These are phyloP conservation scores for Apaloderma vittatum DNA, from an alignment of 2,113 vertebrate species.

Conservation along the genomic window DNA sequence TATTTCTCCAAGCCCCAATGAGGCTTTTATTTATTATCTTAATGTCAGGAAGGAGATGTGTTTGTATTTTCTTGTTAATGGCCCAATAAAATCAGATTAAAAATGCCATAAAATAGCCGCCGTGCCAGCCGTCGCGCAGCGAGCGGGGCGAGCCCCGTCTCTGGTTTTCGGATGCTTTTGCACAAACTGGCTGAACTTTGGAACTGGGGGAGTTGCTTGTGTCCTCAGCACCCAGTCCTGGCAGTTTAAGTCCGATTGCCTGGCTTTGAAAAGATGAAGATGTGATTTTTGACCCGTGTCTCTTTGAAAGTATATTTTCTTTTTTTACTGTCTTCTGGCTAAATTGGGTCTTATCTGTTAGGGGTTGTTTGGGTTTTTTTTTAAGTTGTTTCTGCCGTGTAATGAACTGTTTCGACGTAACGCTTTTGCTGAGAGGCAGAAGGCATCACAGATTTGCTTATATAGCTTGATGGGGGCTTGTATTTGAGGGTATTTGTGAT, in stretches of 20 bases:
- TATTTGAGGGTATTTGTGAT: neutral
- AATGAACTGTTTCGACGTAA: neutral
- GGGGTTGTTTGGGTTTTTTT: neutral
- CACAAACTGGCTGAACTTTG: neutral
- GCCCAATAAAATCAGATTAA: neutral
- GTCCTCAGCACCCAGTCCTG: neutral
- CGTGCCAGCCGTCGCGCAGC: accelerated
- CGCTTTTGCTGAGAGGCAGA: accelerated
- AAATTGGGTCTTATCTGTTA: neutral
- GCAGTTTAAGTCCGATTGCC: neutral
- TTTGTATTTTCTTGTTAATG: neutral
- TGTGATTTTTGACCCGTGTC: neutral
- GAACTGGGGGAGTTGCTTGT: neutral
- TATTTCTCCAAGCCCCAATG: neutral
- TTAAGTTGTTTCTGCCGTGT: neutral
- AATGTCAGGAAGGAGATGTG: neutral
- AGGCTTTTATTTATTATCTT: slow-evolving; percentile 43
- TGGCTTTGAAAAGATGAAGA: neutral
- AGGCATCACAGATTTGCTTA: neutral
- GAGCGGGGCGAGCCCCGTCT: neutral
- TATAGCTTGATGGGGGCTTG: neutral
- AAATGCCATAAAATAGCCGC: neutral
- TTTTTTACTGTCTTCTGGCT: neutral
- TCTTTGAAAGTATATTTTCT: neutral
- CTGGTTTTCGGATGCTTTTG: neutral